Evolutionary conservation across 2,113 vertebrate genomes (phyloP).

Genomic region (Perca schrenkii): DNA sequence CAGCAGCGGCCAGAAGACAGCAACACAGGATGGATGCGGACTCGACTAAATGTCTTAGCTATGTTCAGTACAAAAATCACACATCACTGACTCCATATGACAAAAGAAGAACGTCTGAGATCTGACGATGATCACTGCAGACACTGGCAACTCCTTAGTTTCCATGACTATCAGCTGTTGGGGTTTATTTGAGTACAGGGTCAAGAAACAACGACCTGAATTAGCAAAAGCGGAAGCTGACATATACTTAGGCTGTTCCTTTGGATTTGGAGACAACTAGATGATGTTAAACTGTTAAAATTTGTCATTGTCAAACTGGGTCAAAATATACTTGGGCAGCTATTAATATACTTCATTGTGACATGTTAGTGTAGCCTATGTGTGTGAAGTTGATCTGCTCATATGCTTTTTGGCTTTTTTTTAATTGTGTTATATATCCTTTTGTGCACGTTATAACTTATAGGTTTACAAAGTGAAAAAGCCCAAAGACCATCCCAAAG

Average conservation of each 20-base stretch:
- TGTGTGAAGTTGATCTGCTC: not conserved
- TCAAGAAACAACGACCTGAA: not conserved
- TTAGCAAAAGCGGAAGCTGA: not conserved
- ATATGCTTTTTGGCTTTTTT: too few species aligned
- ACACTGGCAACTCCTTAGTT: not conserved
- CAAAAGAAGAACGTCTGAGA: not conserved
- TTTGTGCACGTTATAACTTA: too few species aligned
- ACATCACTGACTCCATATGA: conserved; percentile 16
- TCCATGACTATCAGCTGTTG: not conserved
- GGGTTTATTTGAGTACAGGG: not conserved
- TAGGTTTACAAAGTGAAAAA: too few species aligned
- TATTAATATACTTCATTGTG: not conserved
- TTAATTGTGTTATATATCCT: too few species aligned
- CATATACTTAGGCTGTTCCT: not conserved
- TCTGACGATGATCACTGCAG: not conserved
- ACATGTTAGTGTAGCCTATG: not conserved
- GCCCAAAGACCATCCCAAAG: too few species aligned
- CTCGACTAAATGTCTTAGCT: conserved; percentile 19
- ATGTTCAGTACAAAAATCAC: conserved; percentile 34
- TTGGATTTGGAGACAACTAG: not conserved
- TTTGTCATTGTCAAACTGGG: not conserved
- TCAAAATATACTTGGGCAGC: not conserved
- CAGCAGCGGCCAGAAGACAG: conserved; percentile 30
- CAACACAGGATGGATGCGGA: conserved; percentile 26
- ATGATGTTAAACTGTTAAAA: not conserved